Evolutionary conservation across 2,797 vertebrate species (phyloP).

Genomic region (Phrynocephalus guinanensis): DNA sequence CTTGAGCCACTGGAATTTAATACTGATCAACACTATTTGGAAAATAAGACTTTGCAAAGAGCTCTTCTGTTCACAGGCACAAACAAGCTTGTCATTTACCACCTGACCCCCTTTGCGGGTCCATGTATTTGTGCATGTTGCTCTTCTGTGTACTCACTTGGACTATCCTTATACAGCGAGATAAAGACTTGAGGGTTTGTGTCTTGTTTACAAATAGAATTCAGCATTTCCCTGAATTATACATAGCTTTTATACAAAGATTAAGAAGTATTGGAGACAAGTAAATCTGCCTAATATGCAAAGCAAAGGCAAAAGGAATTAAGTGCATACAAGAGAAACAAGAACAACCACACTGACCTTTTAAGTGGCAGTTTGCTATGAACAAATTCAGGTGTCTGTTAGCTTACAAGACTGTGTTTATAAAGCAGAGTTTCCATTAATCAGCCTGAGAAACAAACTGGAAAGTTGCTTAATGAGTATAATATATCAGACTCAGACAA

Average conservation of each 20-base stretch:
- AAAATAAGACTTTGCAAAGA: neutral
- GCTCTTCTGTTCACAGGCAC: neutral
- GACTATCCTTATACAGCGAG: neutral
- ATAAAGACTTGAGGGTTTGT: conserved; percentile 4
- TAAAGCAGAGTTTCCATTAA: conserved; percentile 21
- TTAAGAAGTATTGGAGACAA: neutral
- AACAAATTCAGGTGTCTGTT: neutral
- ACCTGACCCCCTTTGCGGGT: conserved; percentile 25
- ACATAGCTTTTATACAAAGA: neutral
- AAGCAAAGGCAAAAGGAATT: neutral
- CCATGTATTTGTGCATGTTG: neutral
- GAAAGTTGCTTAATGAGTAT: conserved; percentile 30
- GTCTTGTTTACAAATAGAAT: neutral
- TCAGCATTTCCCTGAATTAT: neutral
- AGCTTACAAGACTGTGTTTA: conserved; percentile 35
- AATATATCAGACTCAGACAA: neutral
- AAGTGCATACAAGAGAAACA: neutral
- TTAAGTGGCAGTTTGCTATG: conserved; percentile 27
- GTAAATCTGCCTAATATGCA: neutral
- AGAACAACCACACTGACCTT: neutral
- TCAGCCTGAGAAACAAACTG: conserved; percentile 31
- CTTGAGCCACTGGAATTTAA: rapidly evolving
- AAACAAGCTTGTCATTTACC: neutral
- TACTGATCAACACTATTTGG: conserved; percentile 3
- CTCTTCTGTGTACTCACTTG: neutral